Evolutionary conservation across 2,888 invertebrate species (phyloP).

Genomic region (Nymphalis urticae): DNA sequence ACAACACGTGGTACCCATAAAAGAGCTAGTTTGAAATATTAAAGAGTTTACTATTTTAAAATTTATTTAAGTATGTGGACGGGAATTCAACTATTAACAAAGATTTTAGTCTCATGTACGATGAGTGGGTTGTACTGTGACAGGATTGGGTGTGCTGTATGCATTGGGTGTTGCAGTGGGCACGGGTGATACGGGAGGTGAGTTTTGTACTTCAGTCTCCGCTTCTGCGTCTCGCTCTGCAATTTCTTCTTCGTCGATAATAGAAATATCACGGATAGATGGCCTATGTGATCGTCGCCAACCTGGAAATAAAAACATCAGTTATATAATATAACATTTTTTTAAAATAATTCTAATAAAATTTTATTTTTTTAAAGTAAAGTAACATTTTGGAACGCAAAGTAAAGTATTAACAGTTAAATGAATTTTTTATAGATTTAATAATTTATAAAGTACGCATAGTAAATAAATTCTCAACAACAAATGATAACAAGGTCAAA

Average conservation of each 20-base stretch:
- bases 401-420: no score
- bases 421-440: no score
- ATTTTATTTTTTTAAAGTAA: no score
- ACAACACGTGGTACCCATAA: no score
- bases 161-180: slow-evolving; percentile 50
- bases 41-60: not conserved
- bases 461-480: slow-evolving; percentile 3
- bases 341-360: no score
- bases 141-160: slow-evolving; percentile 63
- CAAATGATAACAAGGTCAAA: slow-evolving; percentile 47
- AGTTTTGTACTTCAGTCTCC: slow-evolving; percentile 50
- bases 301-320: slow-evolving; percentile 60
- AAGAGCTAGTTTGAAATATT: not conserved
- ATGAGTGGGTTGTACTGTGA: slow-evolving; percentile 73
- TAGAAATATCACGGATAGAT: slow-evolving; percentile 92
- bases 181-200: slow-evolving; percentile 42
- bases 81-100: not conserved
- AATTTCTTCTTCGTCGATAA: slow-evolving; percentile 91
- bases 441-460: not conserved
- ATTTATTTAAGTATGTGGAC: slow-evolving; percentile 2
- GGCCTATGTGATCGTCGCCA: slow-evolving; percentile 91
- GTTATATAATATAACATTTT: not conserved
- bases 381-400: no score
- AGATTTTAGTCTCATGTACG: slow-evolving; percentile 43
- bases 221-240: slow-evolving; percentile 79